Conservation (phyloP, 2,113 vertebrate genomes). For the Tragelaphus imberbis region DNA sequence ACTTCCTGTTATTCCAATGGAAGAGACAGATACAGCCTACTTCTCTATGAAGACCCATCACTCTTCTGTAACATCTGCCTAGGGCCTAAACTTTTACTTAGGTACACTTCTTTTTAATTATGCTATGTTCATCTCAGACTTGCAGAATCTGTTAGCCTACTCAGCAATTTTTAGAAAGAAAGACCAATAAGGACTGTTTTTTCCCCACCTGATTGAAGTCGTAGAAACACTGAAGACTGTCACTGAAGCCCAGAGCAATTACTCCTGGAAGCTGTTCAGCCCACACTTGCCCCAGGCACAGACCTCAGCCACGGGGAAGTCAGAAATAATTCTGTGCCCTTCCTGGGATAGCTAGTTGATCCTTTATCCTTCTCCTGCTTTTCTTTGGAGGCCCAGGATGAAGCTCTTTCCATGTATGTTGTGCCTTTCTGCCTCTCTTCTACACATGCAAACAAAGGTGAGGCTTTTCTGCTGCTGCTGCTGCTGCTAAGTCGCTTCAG, state of each 20-base stretch:
- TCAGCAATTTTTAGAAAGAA: background rate
- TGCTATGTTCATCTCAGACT: background rate
- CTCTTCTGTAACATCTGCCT: background rate
- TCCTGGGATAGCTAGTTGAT: background rate
- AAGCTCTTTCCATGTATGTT: background rate
- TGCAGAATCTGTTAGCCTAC: background rate
- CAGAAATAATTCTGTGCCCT: background rate
- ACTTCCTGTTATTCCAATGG: background rate
- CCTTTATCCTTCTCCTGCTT: background rate
- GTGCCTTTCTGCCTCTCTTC: background rate
- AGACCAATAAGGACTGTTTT: background rate
- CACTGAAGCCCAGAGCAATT: background rate
- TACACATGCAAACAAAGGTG: background rate
- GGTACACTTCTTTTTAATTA: background rate
- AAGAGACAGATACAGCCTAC: background rate
- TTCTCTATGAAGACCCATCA: background rate
- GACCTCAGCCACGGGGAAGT: background rate
- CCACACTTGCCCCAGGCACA: background rate
- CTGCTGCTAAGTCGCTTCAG: no score
- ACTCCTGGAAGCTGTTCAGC: background rate
- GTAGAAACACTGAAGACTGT: background rate
- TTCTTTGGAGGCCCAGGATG: background rate
- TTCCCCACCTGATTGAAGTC: background rate
- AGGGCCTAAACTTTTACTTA: background rate
- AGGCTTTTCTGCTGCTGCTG: no score